Evolutionary conservation across 2,113 vertebrate species (phyloP).

Genomic region (Cairina moschata): DNA sequence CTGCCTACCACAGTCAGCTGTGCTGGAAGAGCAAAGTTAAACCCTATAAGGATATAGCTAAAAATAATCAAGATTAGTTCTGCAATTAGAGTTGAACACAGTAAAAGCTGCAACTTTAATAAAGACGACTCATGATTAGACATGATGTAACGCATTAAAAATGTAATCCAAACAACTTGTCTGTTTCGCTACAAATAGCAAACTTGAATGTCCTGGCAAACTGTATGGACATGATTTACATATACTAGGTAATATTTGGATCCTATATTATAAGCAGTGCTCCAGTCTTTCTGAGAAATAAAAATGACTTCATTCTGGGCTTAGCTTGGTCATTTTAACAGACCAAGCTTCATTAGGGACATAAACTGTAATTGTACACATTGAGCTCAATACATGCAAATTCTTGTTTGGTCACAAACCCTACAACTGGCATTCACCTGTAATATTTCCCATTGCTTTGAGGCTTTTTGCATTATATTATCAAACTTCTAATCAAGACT

Average conservation of each 20-base stretch:
- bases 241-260: conserved; percentile 84
- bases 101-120: conserved; percentile 37
- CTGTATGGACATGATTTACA: conserved; percentile 78
- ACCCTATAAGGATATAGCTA: neutral
- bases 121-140: conserved; percentile 75
- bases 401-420: conserved; percentile 61
- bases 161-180: conserved; percentile 79
- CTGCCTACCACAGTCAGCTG: neutral
- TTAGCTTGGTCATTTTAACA: conserved; percentile 51
- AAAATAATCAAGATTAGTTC: conserved; percentile 29
- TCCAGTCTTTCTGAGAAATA: conserved; percentile 72
- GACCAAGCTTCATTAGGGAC: conserved; percentile 49
- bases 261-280: conserved; percentile 55
- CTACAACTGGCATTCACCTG: conserved; percentile 47
- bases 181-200: conserved; percentile 77
- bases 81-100: conserved; percentile 37
- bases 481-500: neutral
- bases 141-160: conserved; percentile 79
- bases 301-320: conserved; percentile 75
- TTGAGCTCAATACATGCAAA: neutral
- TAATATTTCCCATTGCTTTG: conserved; percentile 14
- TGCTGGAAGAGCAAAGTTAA: conserved; percentile 16
- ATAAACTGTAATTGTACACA: conserved; percentile 5
- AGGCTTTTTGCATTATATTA: neutral
- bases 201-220: conserved; percentile 77